A percentile compares a stretch with the other conserved stretches of the same genome.
phyloP scores from a whole-genome alignment of 2,888 invertebrate species.

The Dendrolimus houi region DNA sequence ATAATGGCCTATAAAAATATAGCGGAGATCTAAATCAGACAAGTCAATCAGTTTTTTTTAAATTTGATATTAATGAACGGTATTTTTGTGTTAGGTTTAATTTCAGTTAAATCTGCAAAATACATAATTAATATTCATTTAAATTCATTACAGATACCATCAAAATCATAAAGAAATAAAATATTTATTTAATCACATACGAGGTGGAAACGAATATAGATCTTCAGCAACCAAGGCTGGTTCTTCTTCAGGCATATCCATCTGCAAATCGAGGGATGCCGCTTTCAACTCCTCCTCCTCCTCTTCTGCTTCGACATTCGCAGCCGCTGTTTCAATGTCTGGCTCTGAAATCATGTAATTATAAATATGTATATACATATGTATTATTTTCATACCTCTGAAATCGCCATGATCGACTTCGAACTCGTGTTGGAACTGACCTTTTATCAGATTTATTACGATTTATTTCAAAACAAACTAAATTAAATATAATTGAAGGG shows the following conservation, averaged over 20 bases:
- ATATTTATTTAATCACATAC: slow-evolving; percentile 25
- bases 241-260: slow-evolving; percentile 38
- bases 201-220: slow-evolving; percentile 53
- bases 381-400: too few species aligned
- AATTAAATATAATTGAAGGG: too few species aligned
- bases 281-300: slow-evolving; percentile 35
- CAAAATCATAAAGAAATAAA: neutral
- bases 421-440: too few species aligned
- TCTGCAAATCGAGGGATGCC: slow-evolving; percentile 26
- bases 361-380: too few species aligned
- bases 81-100: too few species aligned
- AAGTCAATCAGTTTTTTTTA: too few species aligned
- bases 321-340: slow-evolving; percentile 45
- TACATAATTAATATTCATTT: neutral
- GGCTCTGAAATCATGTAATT: slow-evolving; percentile 4
- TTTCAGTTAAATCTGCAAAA: neutral
- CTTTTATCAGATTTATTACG: neutral
- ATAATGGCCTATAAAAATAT: too few species aligned
- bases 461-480: neutral
- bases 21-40: too few species aligned
- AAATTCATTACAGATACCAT: neutral
- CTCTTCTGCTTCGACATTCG: slow-evolving; percentile 26
- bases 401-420: too few species aligned
- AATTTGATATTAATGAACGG: too few species aligned
- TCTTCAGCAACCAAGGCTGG: slow-evolving; percentile 37